Percentiles rank a stretch among this genome's conserved stretches.
These are phyloP conservation scores for Trissonchulus sp. DNA, from an alignment of 2,888 invertebrate species.

Conservation along the genomic window DNA sequence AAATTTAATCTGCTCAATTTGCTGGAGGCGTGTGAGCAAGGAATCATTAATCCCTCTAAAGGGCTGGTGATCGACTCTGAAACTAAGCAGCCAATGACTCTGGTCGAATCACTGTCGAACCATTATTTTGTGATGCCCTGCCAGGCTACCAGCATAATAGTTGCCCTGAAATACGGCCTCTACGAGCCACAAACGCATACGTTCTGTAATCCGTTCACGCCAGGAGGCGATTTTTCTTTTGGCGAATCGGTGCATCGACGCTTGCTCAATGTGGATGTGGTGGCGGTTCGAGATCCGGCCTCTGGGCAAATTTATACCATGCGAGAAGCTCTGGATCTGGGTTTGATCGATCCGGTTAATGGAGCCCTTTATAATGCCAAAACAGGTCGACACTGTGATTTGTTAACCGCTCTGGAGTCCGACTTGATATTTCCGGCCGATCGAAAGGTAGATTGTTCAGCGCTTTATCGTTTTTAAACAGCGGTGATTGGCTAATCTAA, in stretches of 20 bases:
- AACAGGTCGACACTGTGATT: background rate
- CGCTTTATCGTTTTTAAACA: no score
- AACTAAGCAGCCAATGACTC: background rate
- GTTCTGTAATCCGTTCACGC: slow-evolving; percentile 10
- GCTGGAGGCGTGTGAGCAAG: background rate
- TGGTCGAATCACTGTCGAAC: background rate
- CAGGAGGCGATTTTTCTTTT: slow-evolving; percentile 4
- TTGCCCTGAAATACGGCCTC: background rate
- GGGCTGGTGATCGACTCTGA: background rate
- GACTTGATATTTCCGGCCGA: background rate
- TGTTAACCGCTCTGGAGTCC: background rate
- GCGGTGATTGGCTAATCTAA: no score
- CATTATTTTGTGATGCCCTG: background rate
- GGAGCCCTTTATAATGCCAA: background rate
- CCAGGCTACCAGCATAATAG: background rate
- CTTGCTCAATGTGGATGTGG: background rate
- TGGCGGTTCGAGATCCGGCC: background rate
- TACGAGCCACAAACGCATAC: background rate
- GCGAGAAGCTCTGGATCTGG: background rate
- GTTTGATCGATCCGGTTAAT: slow-evolving; percentile 14
- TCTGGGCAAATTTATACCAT: background rate
- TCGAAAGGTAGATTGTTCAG: background rate
- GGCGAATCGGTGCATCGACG: slow-evolving; percentile 18
- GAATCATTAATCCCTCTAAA: background rate
- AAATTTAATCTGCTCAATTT: background rate